Conservation (phyloP, 2,113 vertebrate genomes). For the Cinclus mexicanus region DNA sequence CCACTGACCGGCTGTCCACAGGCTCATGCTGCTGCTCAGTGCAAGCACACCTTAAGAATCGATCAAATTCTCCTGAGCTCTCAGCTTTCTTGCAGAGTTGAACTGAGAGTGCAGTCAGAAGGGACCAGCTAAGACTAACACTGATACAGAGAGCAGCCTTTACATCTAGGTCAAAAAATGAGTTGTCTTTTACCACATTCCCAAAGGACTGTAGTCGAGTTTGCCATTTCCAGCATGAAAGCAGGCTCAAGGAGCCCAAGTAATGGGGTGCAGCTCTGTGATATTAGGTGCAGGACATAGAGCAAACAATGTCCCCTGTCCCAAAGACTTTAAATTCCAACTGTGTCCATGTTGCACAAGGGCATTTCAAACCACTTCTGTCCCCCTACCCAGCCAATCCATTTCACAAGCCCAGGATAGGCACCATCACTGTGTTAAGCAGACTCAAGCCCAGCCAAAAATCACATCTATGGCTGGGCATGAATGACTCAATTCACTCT, state of each 20-base stretch:
- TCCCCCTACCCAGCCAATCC: not conserved
- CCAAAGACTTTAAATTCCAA: not conserved
- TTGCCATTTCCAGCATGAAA: not conserved
- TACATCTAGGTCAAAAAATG: not conserved
- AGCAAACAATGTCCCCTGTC: not conserved
- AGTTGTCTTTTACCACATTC: not conserved
- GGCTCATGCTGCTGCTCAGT: not conserved
- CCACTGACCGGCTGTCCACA: fast-evolving
- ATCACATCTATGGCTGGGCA: not conserved
- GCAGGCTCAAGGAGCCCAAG: not conserved
- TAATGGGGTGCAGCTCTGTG: not conserved
- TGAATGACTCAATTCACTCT: slow-evolving; percentile 10
- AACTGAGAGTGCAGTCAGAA: not conserved
- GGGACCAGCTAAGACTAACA: not conserved
- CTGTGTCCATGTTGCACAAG: not conserved
- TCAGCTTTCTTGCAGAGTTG: not conserved
- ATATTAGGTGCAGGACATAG: not conserved
- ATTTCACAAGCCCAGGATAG: slow-evolving; percentile 12
- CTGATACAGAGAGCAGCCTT: not conserved
- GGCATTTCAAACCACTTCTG: not conserved
- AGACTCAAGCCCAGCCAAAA: not conserved
- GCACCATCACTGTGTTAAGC: not conserved
- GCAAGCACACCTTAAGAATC: not conserved
- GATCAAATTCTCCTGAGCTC: not conserved
- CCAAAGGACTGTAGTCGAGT: not conserved